Percentiles rank a stretch among this genome's conserved stretches.
phyloP scores from a whole-genome alignment of 2,113 vertebrate species.

The Protobothrops mucrosquamatus region DNA sequence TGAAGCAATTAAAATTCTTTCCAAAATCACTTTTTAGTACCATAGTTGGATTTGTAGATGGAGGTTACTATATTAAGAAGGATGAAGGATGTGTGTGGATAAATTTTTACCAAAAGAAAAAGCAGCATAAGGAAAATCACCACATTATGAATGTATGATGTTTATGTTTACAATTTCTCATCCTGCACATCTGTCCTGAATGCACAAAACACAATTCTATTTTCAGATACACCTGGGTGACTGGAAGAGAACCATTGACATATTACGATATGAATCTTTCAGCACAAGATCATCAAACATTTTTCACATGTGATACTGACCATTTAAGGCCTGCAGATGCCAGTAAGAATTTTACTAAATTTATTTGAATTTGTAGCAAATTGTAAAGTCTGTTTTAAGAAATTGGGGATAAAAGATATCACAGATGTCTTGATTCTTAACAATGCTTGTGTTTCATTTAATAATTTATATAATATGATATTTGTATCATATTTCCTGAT shows the following conservation, averaged over 20 bases:
- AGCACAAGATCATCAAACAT: constrained; percentile 97
- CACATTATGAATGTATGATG: background rate
- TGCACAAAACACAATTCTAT: constrained; percentile 25
- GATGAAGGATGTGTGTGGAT: background rate
- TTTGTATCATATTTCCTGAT: background rate
- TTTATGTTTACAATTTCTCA: background rate
- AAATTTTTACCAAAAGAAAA: background rate
- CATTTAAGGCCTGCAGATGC: constrained; percentile 93
- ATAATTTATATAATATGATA: background rate
- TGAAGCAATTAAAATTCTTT: background rate
- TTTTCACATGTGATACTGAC: constrained; percentile 97
- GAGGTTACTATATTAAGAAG: background rate
- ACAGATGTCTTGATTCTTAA: background rate
- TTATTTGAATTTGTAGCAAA: background rate
- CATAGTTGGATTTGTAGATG: background rate
- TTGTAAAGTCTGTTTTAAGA: background rate
- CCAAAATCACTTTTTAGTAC: background rate
- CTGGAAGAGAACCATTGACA: constrained; percentile 93
- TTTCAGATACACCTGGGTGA: constrained; percentile 94
- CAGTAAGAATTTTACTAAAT: constrained; percentile 74
- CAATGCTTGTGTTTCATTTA: background rate
- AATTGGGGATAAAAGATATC: background rate
- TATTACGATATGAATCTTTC: constrained; percentile 99
- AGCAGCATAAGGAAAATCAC: background rate
- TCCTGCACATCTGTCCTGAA: background rate